phyloP scores from a whole-genome alignment of 2,888 invertebrate species.

The Eulithis prunata region DNA sequence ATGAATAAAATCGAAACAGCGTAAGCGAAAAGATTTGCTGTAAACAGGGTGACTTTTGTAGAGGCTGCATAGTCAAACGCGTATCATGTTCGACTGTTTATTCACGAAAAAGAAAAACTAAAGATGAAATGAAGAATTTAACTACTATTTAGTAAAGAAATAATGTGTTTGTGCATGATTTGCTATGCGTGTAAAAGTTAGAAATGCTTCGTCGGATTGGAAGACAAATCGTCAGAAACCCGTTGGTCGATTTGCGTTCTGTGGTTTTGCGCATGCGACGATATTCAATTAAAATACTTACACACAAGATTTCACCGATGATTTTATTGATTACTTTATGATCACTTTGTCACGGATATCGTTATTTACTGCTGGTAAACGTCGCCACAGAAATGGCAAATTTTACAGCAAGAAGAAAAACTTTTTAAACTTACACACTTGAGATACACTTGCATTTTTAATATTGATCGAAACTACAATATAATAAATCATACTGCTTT shows the following conservation, averaged over 20 bases:
- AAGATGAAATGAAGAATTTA: slow-evolving; percentile 10
- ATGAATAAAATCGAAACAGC: not conserved
- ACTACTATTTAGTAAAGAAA: slow-evolving; percentile 6
- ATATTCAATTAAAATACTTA: slow-evolving; percentile 40
- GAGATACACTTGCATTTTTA: no score
- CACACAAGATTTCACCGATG: slow-evolving; percentile 38
- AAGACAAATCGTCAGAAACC: slow-evolving; percentile 33
- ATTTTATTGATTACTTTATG: slow-evolving; percentile 25
- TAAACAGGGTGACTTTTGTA: not conserved
- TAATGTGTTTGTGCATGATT: slow-evolving; percentile 39
- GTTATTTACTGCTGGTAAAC: not conserved
- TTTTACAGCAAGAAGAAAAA: no score
- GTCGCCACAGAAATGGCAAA: not conserved
- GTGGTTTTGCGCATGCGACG: slow-evolving; percentile 41
- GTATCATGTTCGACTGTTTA: no score
- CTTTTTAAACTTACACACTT: no score
- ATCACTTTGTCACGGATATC: slow-evolving; percentile 20
- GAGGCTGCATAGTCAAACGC: no score
- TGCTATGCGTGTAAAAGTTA: slow-evolving; percentile 43
- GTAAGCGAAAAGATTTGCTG: not conserved
- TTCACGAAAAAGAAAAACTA: no score
- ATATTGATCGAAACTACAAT: slow-evolving; percentile 1
- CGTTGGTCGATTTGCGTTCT: slow-evolving; percentile 9
- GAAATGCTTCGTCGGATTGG: slow-evolving; percentile 39
- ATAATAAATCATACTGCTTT: slow-evolving; percentile 1